A percentile compares a stretch with the other conserved stretches of the same genome.
Conservation (phyloP, 2,797 vertebrate genomes). For the Halcyon badia region DNA sequence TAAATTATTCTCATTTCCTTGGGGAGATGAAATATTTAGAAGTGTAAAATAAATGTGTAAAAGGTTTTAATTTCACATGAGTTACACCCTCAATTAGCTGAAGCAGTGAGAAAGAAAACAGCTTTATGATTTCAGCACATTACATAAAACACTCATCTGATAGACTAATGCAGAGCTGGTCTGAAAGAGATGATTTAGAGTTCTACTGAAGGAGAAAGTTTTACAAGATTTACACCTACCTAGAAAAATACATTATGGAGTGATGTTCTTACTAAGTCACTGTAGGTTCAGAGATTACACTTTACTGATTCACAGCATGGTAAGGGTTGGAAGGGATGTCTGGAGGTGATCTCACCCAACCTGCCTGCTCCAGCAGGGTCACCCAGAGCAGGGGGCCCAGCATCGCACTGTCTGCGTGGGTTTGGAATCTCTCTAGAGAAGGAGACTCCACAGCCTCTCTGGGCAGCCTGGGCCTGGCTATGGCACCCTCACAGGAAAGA, state of each 20-base stretch:
- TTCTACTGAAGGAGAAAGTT: not conserved
- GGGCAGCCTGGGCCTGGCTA: no score
- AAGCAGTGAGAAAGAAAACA: slow-evolving; percentile 23
- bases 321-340: no score
- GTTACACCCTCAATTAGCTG: slow-evolving; percentile 39
- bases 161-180: not conserved
- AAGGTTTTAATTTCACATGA: slow-evolving; percentile 20
- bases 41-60: not conserved
- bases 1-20: not conserved
- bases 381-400: no score
- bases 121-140: not conserved
- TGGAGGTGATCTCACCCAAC: no score
- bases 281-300: not conserved
- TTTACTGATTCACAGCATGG: not conserved
- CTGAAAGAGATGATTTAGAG: not conserved
- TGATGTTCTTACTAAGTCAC: not conserved
- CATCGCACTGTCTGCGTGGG: no score
- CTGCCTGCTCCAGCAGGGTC: no score
- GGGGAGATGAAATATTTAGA: slow-evolving; percentile 1
- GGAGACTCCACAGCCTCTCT: no score
- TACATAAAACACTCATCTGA: not conserved
- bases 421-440: no score
- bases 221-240: not conserved
- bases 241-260: not conserved
- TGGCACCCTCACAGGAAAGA: no score